phyloP scores from a whole-genome alignment of 2,113 vertebrate genomes.

The Australoheros scitulus region DNA sequence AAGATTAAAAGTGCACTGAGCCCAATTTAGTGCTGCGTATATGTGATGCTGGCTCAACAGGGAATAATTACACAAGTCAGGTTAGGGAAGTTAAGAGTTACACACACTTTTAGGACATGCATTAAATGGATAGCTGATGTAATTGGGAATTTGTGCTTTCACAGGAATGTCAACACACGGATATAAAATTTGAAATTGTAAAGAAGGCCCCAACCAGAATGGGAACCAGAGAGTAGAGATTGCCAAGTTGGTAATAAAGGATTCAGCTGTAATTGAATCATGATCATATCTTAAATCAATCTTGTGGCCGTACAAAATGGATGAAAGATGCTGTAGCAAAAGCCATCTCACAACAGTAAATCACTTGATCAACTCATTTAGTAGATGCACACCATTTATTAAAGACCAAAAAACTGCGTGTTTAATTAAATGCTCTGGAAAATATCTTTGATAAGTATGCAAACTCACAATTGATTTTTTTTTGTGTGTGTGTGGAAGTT shows the following conservation, averaged over 20 bases:
- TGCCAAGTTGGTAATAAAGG: slow-evolving; percentile 65
- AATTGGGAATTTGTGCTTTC: neutral
- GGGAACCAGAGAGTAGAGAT: slow-evolving; percentile 16
- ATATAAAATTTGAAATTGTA: slow-evolving; percentile 2
- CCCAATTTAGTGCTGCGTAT: neutral
- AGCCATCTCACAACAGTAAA: slow-evolving; percentile 67
- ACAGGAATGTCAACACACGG: slow-evolving; percentile 1
- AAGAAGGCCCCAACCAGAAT: slow-evolving; percentile 3
- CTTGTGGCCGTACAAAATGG: slow-evolving; percentile 63
- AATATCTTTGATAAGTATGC: neutral
- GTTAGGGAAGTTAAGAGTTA: neutral
- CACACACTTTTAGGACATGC: neutral
- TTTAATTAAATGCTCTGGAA: slow-evolving; percentile 46
- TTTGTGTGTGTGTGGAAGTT: neutral
- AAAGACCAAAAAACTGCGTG: slow-evolving; percentile 40
- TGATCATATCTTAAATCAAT: slow-evolving; percentile 73
- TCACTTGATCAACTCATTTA: slow-evolving; percentile 70
- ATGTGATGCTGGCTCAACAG: neutral
- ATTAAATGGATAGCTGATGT: neutral
- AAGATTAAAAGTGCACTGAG: slow-evolving; percentile 32
- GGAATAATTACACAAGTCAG: neutral
- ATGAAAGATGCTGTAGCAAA: slow-evolving; percentile 68
- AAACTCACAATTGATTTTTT: slow-evolving; percentile 4
- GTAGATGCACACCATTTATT: slow-evolving; percentile 61
- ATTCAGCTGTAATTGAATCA: slow-evolving; percentile 70